These are phyloP conservation scores for Onychomys torridus DNA, from an alignment of 2,797 vertebrate species.

Conservation along the genomic window DNA sequence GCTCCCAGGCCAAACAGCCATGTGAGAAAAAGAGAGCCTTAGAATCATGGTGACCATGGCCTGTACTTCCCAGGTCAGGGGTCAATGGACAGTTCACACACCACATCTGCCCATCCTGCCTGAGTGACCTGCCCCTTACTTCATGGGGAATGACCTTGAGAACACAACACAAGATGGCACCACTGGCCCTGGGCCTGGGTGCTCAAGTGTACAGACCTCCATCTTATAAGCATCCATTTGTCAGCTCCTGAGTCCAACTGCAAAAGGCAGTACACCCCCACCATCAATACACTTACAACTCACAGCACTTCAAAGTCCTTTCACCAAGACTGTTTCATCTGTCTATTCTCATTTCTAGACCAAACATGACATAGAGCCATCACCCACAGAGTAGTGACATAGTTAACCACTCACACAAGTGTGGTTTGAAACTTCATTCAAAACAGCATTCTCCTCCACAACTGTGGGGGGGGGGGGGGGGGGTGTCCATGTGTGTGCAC, in stretches of 20 bases:
- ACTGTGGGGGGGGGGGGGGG: no score
- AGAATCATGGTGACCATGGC: background rate
- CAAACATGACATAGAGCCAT: background rate
- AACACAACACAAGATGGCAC: slow-evolving; percentile 2
- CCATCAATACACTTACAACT: background rate
- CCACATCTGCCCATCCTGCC: background rate
- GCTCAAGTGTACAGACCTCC: background rate
- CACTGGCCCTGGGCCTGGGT: background rate
- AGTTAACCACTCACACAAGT: rapidly evolving
- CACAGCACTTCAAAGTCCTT: background rate
- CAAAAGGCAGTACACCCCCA: background rate
- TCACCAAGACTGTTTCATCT: background rate
- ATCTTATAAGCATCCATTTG: rapidly evolving
- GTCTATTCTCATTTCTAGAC: slow-evolving; percentile 36
- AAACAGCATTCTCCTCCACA: background rate
- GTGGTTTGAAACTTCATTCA: background rate
- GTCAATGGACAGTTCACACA: background rate
- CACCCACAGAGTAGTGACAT: background rate
- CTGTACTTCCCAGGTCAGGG: background rate
- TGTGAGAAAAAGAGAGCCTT: background rate
- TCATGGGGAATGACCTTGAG: background rate
- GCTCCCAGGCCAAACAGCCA: background rate
- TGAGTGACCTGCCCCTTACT: background rate
- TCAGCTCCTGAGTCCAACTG: background rate
- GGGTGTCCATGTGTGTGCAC: no score